phyloP scores from a whole-genome alignment of 1,140 invertebrate genomes.

The Bombus breviceps region DNA sequence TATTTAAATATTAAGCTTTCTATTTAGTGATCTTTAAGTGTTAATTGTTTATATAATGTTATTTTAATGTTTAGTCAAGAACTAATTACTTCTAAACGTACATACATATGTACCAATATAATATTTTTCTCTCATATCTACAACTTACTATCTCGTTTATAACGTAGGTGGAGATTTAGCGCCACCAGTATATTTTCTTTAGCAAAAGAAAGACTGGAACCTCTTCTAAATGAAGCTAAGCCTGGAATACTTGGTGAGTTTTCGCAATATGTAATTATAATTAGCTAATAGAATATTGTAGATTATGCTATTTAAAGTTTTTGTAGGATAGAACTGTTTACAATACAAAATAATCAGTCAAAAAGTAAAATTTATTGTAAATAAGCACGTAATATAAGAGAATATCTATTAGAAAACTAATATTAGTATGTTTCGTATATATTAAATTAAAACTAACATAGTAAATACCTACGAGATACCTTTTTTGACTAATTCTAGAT shows the following conservation, averaged over 20 bases:
- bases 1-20: no score
- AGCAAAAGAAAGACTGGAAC: conserved; percentile 82
- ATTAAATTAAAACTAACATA: no score
- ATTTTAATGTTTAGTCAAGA: no score
- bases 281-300: background rate
- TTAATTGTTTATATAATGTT: no score
- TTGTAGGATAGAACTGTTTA: background rate
- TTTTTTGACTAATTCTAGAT: no score
- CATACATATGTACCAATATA: no score
- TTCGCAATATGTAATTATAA: background rate
- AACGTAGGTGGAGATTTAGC: conserved; percentile 83
- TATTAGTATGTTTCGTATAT: background rate
- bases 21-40: no score
- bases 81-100: no score
- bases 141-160: background rate
- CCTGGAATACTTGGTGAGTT: conserved; percentile 82
- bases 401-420: background rate
- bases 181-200: conserved; percentile 82
- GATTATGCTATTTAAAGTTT: background rate
- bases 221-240: conserved; percentile 81
- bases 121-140: background rate
- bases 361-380: background rate
- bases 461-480: no score
- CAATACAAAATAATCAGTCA: background rate
- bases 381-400: background rate